phyloP scores from a whole-genome alignment of 2,113 vertebrate genomes.

The Leptocoma aspasia region DNA sequence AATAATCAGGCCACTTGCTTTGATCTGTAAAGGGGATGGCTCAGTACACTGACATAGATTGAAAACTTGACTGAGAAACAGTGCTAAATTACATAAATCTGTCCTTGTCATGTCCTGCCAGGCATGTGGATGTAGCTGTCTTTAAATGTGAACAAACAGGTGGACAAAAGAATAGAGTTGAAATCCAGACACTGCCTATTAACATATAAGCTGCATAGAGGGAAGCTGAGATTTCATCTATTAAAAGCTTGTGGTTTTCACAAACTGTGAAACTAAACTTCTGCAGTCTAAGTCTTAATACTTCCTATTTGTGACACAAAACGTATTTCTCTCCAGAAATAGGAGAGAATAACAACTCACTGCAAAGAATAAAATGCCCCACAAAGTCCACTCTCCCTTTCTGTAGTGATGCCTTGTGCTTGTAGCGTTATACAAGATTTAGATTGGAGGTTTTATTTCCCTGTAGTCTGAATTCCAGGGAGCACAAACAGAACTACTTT shows the following conservation, averaged over 20 bases:
- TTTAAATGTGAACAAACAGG: background rate
- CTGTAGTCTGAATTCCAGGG: background rate
- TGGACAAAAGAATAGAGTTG: background rate
- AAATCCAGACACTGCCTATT: background rate
- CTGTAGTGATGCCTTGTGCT: background rate
- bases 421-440: background rate
- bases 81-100: background rate
- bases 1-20: background rate
- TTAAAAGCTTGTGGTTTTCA: background rate
- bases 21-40: background rate
- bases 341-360: background rate
- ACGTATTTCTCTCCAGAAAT: background rate
- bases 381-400: background rate
- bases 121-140: background rate
- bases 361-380: background rate
- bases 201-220: background rate
- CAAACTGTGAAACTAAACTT: background rate
- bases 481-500: conserved; percentile 8
- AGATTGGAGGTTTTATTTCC: background rate
- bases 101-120: background rate
- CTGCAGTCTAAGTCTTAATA: background rate
- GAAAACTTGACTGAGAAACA: background rate
- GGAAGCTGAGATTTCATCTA: background rate
- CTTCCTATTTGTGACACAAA: background rate
- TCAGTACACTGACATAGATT: background rate